These are phyloP conservation scores for Aurelia sp. DNA, from an alignment of 30 jellyfish, hydroid and myxozoan species.

Conservation along the genomic window DNA sequence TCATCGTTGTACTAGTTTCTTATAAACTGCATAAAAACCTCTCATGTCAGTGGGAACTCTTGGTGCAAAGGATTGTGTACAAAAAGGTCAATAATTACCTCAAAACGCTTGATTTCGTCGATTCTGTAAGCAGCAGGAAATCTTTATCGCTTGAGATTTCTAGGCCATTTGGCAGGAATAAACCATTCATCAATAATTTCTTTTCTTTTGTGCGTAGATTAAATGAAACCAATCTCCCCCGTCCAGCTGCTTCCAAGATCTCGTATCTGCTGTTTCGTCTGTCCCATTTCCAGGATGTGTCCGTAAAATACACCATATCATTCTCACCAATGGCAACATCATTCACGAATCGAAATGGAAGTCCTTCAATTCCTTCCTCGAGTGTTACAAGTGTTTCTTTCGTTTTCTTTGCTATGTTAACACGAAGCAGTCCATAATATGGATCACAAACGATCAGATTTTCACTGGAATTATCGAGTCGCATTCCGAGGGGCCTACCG, in stretches of 20 bases:
- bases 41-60: too few species aligned
- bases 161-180: conserved; percentile 75
- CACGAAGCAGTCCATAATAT: conserved; percentile 67
- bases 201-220: conserved; percentile 35
- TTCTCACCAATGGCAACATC: conserved; percentile 64
- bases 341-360: conserved; percentile 70
- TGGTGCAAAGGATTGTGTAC: too few species aligned
- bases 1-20: too few species aligned
- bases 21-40: too few species aligned
- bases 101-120: conserved; percentile 62
- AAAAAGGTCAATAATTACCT: conserved; percentile 23
- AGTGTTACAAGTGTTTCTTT: conserved; percentile 50
- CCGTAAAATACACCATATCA: conserved; percentile 77
- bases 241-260: conserved; percentile 87
- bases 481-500: conserved; percentile 85
- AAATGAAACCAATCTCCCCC: conserved; percentile 76
- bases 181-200: conserved; percentile 57
- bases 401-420: conserved; percentile 22
- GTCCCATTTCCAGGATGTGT: conserved; percentile 84
- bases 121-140: conserved; percentile 68
- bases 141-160: conserved; percentile 75
- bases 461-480: conserved; percentile 49
- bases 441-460: conserved; percentile 75
- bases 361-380: conserved; percentile 68
- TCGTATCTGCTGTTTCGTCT: conserved; percentile 60